Conservation (phyloP, 2,797 vertebrate species). For the Crax fasciolata region DNA sequence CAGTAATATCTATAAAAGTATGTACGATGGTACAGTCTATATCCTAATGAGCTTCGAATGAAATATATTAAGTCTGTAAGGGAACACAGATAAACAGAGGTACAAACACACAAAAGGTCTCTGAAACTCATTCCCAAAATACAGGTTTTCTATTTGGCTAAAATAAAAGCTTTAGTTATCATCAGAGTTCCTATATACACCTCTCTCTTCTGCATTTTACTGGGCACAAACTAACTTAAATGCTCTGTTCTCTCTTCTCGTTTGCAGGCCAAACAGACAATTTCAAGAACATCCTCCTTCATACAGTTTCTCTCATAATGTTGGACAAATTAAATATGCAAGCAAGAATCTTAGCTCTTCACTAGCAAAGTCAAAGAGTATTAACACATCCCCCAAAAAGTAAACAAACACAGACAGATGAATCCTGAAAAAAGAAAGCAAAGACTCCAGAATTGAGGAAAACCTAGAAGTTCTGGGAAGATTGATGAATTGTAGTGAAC, state of each 20-base stretch:
- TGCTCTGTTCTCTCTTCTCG: not conserved
- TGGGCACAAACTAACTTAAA: not conserved
- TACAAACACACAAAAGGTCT: not conserved
- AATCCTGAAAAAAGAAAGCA: not conserved
- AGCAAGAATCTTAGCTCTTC: not conserved
- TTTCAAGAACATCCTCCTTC: not conserved
- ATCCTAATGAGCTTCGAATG: not conserved
- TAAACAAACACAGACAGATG: not conserved
- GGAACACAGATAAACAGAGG: not conserved
- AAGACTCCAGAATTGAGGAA: not conserved
- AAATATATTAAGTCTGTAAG: not conserved
- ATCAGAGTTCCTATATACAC: not conserved
- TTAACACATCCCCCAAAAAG: not conserved
- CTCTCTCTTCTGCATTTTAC: not conserved
- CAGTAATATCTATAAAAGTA: not conserved
- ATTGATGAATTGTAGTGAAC: not conserved
- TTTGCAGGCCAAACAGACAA: not conserved
- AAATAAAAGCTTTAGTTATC: not conserved
- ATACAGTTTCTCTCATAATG: not conserved
- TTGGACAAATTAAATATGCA: not conserved
- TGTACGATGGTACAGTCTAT: not conserved
- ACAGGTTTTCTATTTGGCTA: not conserved
- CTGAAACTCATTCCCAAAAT: not conserved
- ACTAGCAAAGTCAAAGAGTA: not conserved
- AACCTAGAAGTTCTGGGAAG: not conserved